These are phyloP conservation scores for Drosophila peninsularis DNA, from an alignment of 2,888 invertebrate species.

Conservation along the genomic window DNA sequence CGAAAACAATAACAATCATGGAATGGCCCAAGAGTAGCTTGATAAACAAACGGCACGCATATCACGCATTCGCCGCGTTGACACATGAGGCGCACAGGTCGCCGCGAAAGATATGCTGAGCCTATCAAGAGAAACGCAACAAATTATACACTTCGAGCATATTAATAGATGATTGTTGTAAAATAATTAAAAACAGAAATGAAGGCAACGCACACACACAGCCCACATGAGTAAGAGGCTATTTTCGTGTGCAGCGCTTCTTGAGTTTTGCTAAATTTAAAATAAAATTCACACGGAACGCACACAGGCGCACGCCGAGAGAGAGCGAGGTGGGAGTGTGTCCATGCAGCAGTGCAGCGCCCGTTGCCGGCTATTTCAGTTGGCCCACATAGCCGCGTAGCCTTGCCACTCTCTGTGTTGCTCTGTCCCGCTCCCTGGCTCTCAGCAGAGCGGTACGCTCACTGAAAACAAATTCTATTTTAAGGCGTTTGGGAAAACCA, in stretches of 20 bases:
- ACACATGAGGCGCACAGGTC: constrained; percentile 46
- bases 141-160: constrained; percentile 30
- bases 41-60: constrained; percentile 29
- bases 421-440: background rate
- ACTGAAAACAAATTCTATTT: constrained; percentile 71
- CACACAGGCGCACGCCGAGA: constrained; percentile 13
- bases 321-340: constrained; percentile 24
- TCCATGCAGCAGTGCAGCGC: constrained; percentile 57
- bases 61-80: constrained; percentile 65
- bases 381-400: constrained; percentile 63
- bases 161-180: constrained; percentile 71
- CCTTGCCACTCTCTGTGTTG: background rate
- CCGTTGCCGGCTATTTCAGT: constrained; percentile 68
- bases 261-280: constrained; percentile 73
- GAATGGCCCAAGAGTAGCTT: constrained; percentile 25
- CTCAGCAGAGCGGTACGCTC: constrained; percentile 41
- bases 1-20: constrained; percentile 14
- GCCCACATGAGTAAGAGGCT: constrained; percentile 73
- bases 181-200: constrained; percentile 67
- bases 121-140: constrained; percentile 13
- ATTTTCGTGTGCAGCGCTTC: constrained; percentile 70
- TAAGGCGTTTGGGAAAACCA: constrained; percentile 74
- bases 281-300: constrained; percentile 60
- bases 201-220: constrained; percentile 46
- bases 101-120: constrained; percentile 39